Conservation (phyloP, 2,113 vertebrate species). For the Equus quagga region DNA sequence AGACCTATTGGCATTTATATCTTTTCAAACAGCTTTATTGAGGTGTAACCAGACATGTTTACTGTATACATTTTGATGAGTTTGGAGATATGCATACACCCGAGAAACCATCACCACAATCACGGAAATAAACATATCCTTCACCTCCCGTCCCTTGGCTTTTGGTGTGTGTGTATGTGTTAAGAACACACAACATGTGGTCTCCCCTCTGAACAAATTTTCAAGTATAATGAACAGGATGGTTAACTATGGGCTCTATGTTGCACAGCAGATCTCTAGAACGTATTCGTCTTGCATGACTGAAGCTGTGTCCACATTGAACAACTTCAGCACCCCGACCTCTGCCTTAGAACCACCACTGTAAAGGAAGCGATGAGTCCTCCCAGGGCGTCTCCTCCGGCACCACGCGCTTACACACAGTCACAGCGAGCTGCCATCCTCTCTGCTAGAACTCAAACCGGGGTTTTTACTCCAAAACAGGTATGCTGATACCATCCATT, state of each 20-base stretch:
- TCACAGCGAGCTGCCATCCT: neutral
- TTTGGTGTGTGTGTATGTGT: neutral
- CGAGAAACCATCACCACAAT: neutral
- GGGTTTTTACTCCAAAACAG: neutral
- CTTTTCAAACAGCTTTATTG: neutral
- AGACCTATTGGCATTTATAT: neutral
- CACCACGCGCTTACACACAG: neutral
- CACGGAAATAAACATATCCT: neutral
- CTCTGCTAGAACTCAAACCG: neutral
- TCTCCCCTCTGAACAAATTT: neutral
- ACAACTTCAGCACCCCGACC: neutral
- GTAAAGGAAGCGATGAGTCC: neutral
- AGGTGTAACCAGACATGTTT: neutral
- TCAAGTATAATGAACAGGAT: neutral
- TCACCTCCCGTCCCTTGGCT: neutral
- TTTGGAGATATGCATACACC: neutral
- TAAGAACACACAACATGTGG: neutral
- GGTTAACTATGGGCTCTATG: too few relatives aligned
- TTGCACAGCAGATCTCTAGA: too few relatives aligned
- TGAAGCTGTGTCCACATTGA: neutral
- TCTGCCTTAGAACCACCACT: neutral
- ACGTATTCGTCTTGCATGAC: neutral
- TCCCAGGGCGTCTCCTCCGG: neutral
- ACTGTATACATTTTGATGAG: neutral
- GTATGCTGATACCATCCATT: neutral